Evolutionary conservation across 2,888 invertebrate species (phyloP).

Genomic region (Aethes cnicana): DNA sequence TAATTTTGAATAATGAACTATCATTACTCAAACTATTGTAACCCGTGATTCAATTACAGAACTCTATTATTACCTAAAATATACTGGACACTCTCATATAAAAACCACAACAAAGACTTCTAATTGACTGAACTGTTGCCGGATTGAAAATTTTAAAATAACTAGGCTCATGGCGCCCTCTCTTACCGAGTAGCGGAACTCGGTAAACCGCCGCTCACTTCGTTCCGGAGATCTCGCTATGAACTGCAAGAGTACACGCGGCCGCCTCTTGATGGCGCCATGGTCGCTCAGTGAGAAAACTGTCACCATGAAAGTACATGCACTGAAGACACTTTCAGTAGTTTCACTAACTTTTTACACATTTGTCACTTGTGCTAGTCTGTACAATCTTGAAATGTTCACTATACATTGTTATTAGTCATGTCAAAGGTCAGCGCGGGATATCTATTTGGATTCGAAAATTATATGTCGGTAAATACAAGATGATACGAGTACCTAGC

Average conservation of each 20-base stretch:
- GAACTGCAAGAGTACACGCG: conserved; percentile 74
- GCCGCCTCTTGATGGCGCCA: conserved; percentile 83
- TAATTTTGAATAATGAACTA: no score
- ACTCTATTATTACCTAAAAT: no score
- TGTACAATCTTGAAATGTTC: conserved; percentile 11
- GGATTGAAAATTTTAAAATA: background rate
- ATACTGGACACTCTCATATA: no score
- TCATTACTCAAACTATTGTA: no score
- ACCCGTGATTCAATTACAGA: no score
- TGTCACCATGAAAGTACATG: conserved; percentile 85
- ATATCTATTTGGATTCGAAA: no score
- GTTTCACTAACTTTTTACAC: conserved; percentile 8
- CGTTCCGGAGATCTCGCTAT: conserved; percentile 57
- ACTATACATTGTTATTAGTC: conserved; percentile 14
- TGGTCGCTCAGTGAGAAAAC: conserved; percentile 84
- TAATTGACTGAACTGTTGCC: background rate
- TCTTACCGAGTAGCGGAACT: conserved; percentile 75
- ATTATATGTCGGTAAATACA: no score
- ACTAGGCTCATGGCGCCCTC: conserved; percentile 57
- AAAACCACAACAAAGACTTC: no score
- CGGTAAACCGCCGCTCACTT: conserved; percentile 44
- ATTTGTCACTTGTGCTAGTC: conserved; percentile 6
- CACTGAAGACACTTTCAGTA: conserved; percentile 45
- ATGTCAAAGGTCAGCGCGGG: no score
- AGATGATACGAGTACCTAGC: no score